Base-by-base conservation (phyloP, 2,797 vertebrate species). In the Lerista edwardsae region DNA sequence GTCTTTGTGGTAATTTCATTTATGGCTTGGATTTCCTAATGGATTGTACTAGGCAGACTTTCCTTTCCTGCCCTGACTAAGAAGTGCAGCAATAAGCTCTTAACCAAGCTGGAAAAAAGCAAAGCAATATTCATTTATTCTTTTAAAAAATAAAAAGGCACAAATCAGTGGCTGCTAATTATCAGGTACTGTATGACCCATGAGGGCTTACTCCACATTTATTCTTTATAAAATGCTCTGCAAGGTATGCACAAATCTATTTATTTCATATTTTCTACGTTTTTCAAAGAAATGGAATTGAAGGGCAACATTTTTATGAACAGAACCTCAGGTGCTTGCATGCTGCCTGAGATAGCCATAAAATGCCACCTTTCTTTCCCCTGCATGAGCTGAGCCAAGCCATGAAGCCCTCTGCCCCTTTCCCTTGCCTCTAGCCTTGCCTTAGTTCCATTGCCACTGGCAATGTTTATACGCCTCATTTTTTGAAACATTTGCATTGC, bases 1-100 rank as follows among this genome's bases (percentile, higher is more conserved):
- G 92, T 91, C 88, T 96, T 95, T 96, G 96, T 96, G 95, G 96
- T 96, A 95, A 95, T 94, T 96, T 95, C 91, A 91, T 93, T 94
- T 95, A 89, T 92, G 92, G 93, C 91, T 96, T 96, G 91, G 89
- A 90, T 96, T 96, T 95, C 96, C 92, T 95, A 95, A 94, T 95
- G 94, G 94, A 91, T 94, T 67, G 8, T 68, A 57, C 93, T 94
- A 91, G 93, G 91, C 90, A 88, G 91, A 89, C 88, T 93, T 92
- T 87, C 80, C 86, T 91, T 87, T 65, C 83, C 92, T 90, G 71
- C 78, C 82, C 81, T 92, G 90, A 93, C 89, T 91, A 93, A 94
- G 93, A 94, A 94, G 59, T 89, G 88, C 92, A 91, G 84, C 89
- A 92, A 87, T 90, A 94, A 95, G 91, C 80, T 29, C 87, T 89